Conservation (phyloP, 2,113 vertebrate species). For the Corydoras maculifer region DNA sequence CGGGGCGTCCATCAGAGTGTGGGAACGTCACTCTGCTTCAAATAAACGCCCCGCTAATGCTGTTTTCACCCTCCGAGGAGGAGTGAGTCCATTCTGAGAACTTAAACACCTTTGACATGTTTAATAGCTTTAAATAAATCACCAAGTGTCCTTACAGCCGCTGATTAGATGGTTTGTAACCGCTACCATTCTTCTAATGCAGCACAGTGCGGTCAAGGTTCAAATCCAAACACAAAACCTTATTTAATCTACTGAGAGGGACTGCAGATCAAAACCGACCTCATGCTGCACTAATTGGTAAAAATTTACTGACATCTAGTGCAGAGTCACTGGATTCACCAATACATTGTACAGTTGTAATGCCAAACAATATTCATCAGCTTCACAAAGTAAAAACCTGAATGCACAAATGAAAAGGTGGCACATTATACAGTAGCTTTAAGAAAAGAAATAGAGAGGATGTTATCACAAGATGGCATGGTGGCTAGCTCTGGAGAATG, state of each 20-base stretch:
- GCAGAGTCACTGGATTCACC: too few species aligned
- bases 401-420: too few species aligned
- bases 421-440: too few species aligned
- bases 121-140: slow-evolving; percentile 68
- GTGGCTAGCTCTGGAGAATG: too few species aligned
- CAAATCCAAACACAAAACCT: background rate
- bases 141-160: slow-evolving; percentile 55
- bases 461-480: too few species aligned
- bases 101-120: slow-evolving; percentile 69
- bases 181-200: slow-evolving; percentile 51
- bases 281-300: too few species aligned
- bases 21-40: slow-evolving; percentile 44
- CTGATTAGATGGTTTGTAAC: slow-evolving; percentile 60
- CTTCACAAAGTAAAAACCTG: too few species aligned
- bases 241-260: background rate
- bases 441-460: too few species aligned
- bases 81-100: slow-evolving; percentile 57
- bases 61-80: slow-evolving; percentile 61
- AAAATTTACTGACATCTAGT: too few species aligned
- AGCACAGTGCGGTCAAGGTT: background rate
- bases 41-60: slow-evolving; percentile 68
- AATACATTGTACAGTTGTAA: too few species aligned
- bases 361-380: too few species aligned
- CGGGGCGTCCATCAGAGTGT: slow-evolving; percentile 56
- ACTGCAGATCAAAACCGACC: background rate